Conservation (phyloP, 1,140 invertebrate species). For the Drosophila parabipectinata region DNA sequence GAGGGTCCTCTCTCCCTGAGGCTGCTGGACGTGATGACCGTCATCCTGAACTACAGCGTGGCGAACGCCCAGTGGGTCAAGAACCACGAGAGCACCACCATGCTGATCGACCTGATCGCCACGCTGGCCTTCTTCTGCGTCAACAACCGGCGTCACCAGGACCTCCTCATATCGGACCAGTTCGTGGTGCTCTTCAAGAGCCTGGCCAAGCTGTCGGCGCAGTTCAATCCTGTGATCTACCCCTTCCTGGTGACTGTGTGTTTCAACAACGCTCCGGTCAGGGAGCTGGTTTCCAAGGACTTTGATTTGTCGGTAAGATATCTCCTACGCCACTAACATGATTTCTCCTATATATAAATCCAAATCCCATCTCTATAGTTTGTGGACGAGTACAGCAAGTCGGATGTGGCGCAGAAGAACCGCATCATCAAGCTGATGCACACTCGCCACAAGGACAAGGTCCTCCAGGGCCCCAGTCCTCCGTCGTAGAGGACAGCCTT, state of each 20-base stretch:
- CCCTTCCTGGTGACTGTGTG: conserved; percentile 91
- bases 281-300: conserved; percentile 67
- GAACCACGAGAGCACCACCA: conserved; percentile 84
- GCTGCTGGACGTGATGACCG: conserved; percentile 94
- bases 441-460: conserved; percentile 36
- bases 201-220: conserved; percentile 69
- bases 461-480: conserved; percentile 21
- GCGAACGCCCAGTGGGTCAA: conserved; percentile 84
- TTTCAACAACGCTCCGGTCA: conserved; percentile 68
- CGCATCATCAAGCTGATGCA: conserved; percentile 84
- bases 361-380: conserved; percentile 83
- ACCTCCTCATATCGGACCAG: conserved; percentile 73
- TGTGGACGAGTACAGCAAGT: conserved; percentile 88
- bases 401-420: conserved; percentile 86
- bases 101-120: conserved; percentile 86
- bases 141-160: conserved; percentile 85
- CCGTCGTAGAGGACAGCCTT: conserved; percentile 12
- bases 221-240: conserved; percentile 90
- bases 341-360: not conserved
- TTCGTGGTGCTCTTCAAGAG: conserved; percentile 78
- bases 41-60: conserved; percentile 92
- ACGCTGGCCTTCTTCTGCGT: conserved; percentile 85
- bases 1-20: conserved; percentile 92
- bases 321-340: not conserved
- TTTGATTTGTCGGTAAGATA: conserved; percentile 77